A percentile compares a stretch with the other conserved stretches of the same genome.
Evolutionary conservation across 2,797 vertebrate species (phyloP).

Genomic region (Gadopsis marmoratus): DNA sequence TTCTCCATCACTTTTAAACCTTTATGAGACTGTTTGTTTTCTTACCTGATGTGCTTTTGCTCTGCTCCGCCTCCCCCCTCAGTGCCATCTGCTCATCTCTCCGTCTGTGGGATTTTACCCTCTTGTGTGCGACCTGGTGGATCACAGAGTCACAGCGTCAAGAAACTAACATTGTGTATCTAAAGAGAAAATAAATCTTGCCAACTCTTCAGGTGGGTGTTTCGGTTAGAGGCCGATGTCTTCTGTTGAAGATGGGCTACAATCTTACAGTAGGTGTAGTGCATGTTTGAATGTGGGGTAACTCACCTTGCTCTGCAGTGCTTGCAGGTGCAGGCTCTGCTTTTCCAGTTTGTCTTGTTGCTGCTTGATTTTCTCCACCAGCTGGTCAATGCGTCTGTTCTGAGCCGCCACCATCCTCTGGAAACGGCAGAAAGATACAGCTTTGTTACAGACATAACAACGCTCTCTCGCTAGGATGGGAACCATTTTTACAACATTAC

Average conservation of each 20-base stretch:
- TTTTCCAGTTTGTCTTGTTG: slow-evolving; percentile 96
- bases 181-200: neutral
- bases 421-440: neutral
- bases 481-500: neutral
- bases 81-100: slow-evolving; percentile 68
- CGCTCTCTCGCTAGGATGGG: neutral
- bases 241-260: neutral
- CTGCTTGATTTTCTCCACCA: slow-evolving; percentile 91
- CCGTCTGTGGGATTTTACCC: slow-evolving; percentile 73
- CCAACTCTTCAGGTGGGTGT: no score
- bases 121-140: slow-evolving; percentile 73
- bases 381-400: slow-evolving; percentile 89
- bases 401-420: slow-evolving; percentile 90
- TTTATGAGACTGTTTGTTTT: neutral
- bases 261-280: neutral
- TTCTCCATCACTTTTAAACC: neutral
- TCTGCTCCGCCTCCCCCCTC: slow-evolving; percentile 45
- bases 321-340: slow-evolving; percentile 91
- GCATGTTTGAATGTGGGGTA: neutral
- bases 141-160: neutral
- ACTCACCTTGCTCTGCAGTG: slow-evolving; percentile 90
- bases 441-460: neutral
- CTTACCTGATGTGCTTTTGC: slow-evolving; percentile 62
- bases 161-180: neutral
- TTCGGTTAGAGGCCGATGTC: neutral